Conservation (phyloP, 2,113 vertebrate species). For the Halcyon malimbica region DNA sequence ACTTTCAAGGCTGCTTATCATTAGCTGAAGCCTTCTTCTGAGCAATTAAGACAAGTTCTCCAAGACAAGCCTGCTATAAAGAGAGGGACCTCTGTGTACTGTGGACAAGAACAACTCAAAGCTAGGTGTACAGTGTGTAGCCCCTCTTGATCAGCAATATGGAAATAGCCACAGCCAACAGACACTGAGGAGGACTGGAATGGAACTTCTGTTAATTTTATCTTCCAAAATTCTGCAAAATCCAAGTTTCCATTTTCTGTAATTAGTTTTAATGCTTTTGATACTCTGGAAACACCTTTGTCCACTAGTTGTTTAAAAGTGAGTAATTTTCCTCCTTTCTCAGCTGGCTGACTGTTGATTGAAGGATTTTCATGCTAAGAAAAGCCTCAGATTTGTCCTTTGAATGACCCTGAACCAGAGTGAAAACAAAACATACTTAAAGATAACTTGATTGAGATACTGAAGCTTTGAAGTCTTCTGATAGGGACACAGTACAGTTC, state of each 20-base stretch:
- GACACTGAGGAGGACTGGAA: background rate
- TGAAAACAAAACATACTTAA: background rate
- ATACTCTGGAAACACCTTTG: background rate
- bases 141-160: background rate
- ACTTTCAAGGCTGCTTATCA: background rate
- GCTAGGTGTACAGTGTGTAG: fast-evolving
- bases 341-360: background rate
- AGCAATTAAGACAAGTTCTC: background rate
- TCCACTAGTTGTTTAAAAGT: background rate
- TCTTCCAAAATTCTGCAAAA: background rate
- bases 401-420: background rate
- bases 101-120: background rate
- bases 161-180: background rate
- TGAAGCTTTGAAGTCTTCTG: background rate
- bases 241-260: background rate
- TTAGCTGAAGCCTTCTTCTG: background rate
- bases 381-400: background rate
- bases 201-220: background rate
- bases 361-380: background rate
- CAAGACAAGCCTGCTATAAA: background rate
- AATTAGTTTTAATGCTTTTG: background rate
- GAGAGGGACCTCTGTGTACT: background rate
- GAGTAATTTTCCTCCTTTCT: background rate
- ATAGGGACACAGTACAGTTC: background rate
- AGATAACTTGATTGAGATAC: background rate